phyloP scores from a whole-genome alignment of 2,888 invertebrate genomes.

The Acronicta aceris region DNA sequence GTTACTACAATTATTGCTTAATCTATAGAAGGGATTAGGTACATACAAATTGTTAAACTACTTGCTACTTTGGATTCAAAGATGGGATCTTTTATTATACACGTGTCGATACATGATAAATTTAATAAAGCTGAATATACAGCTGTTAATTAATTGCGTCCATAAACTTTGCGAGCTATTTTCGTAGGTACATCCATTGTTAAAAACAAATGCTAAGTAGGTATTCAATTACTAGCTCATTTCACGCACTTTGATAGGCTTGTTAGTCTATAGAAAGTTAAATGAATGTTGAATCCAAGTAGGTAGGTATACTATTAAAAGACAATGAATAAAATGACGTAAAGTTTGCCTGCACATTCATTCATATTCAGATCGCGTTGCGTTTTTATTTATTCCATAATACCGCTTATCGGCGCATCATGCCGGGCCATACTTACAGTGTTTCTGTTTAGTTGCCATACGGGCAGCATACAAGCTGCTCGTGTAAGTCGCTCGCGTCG shows the following conservation, averaged over 20 bases:
- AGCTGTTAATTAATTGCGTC: slow-evolving; percentile 14
- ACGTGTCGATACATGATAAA: not conserved
- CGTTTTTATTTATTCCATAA: slow-evolving; percentile 85
- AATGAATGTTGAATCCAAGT: slow-evolving; percentile 28
- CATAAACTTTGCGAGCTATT: slow-evolving; percentile 34
- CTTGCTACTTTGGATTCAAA: too few relatives aligned
- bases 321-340: slow-evolving; percentile 63
- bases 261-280: slow-evolving; percentile 41
- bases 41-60: too few relatives aligned
- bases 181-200: slow-evolving; percentile 28
- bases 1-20: too few relatives aligned
- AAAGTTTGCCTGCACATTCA: slow-evolving; percentile 73
- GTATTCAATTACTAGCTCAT: slow-evolving; percentile 15
- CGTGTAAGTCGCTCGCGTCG: slow-evolving; percentile 65
- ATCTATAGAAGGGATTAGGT: too few relatives aligned
- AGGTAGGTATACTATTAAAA: slow-evolving; percentile 49
- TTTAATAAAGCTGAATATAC: too few relatives aligned
- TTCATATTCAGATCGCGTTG: slow-evolving; percentile 79
- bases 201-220: slow-evolving; percentile 35
- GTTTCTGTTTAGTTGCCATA: slow-evolving; percentile 84
- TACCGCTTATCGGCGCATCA: slow-evolving; percentile 87
- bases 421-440: slow-evolving; percentile 64
- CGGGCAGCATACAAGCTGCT: slow-evolving; percentile 81
- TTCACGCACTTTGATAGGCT: too few relatives aligned
- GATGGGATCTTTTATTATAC: too few relatives aligned